A percentile compares a stretch with the other conserved stretches of the same genome.
Conservation (phyloP, 2,888 invertebrate species). For the Melanostoma scalare region DNA sequence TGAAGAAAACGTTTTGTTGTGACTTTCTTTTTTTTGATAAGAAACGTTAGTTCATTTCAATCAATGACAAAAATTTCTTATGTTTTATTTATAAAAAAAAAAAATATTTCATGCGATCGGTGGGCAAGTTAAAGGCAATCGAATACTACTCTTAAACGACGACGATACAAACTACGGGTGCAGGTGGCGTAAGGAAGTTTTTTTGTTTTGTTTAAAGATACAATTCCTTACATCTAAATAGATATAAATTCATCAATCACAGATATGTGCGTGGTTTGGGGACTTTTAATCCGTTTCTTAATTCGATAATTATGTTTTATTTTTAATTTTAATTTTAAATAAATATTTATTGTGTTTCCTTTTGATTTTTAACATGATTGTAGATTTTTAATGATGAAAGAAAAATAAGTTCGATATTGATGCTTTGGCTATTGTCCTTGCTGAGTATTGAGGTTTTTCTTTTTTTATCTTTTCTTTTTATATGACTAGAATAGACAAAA, state of each 20-base stretch:
- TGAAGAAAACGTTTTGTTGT: neutral
- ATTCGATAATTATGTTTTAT: constrained; percentile 24
- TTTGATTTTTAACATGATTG: constrained; percentile 20
- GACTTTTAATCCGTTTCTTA: constrained; percentile 71
- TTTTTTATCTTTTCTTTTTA: constrained; percentile 52
- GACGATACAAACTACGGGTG: constrained; percentile 61
- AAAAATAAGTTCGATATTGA: constrained; percentile 57
- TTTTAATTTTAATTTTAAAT: constrained; percentile 48
- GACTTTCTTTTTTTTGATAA: constrained; percentile 24
- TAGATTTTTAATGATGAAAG: constrained; percentile 29
- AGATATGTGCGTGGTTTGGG: constrained; percentile 61
- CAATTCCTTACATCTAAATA: constrained; percentile 62
- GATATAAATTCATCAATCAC: constrained; percentile 73
- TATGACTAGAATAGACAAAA: constrained; percentile 72
- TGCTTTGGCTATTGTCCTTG: constrained; percentile 71
- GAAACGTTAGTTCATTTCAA: constrained; percentile 53
- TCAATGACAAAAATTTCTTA: constrained; percentile 57
- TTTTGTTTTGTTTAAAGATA: constrained; percentile 45
- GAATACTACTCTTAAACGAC: constrained; percentile 51
- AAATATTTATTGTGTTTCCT: constrained; percentile 8
- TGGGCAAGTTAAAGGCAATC: constrained; percentile 73
- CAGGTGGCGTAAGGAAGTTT: constrained; percentile 53
- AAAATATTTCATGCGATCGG: constrained; percentile 66
- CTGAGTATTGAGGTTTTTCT: constrained; percentile 63
- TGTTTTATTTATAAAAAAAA: constrained; percentile 50